Conservation (phyloP, 2,113 vertebrate species). For the Nibea albiflora region DNA sequence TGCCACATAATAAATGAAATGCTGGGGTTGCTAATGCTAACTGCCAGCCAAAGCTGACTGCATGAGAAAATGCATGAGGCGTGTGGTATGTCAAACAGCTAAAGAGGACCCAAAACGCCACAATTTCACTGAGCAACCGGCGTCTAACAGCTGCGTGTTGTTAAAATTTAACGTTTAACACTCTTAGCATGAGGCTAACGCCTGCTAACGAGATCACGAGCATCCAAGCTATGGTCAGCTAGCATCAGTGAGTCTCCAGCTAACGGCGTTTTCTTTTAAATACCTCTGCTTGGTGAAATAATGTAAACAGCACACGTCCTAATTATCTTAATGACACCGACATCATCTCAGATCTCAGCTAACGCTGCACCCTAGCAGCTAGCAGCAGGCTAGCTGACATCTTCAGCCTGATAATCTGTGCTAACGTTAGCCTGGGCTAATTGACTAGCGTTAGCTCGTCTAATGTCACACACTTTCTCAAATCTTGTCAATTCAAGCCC, state of each 20-base stretch:
- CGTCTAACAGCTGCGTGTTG: neutral
- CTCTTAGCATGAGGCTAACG: constrained; percentile 48
- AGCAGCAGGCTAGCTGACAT: constrained; percentile 30
- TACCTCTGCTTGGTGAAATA: neutral
- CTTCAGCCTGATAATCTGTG: constrained; percentile 62
- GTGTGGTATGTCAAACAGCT: neutral
- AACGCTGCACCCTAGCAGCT: constrained; percentile 12
- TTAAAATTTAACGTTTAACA: constrained; percentile 12
- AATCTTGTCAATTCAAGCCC: neutral
- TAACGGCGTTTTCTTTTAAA: neutral
- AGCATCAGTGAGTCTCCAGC: constrained; percentile 5
- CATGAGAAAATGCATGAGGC: neutral
- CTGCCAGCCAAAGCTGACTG: neutral
- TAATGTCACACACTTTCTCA: constrained; percentile 30
- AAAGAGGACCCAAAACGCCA: neutral
- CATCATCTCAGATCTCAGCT: neutral
- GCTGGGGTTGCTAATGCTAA: constrained; percentile 30
- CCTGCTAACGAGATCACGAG: constrained; percentile 36
- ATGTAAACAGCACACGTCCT: neutral
- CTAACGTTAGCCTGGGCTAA: constrained; percentile 60
- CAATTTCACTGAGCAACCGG: neutral
- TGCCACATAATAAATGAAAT: constrained; percentile 34
- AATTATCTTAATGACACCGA: constrained; percentile 7
- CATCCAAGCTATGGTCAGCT: constrained; percentile 51
- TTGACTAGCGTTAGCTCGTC: constrained; percentile 5